Conservation (phyloP, 2,113 vertebrate species). For the Capra hircus region DNA sequence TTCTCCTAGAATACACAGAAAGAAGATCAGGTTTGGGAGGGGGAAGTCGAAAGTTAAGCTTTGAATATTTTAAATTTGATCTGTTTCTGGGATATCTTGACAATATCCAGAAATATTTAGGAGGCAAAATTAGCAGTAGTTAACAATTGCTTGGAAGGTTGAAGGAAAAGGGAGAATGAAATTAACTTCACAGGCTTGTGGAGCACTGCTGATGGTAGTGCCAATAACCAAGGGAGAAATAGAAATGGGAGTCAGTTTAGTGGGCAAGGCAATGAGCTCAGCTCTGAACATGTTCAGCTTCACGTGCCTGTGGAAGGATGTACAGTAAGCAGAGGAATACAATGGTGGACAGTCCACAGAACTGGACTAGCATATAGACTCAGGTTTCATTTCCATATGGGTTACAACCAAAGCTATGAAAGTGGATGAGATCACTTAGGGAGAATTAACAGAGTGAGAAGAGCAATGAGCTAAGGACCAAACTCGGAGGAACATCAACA, state of each 20-base stretch:
- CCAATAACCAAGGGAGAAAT: background rate
- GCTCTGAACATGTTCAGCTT: background rate
- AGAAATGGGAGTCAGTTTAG: background rate
- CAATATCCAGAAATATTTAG: background rate
- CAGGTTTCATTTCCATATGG: background rate
- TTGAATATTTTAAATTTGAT: constrained; percentile 1
- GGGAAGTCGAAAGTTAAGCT: background rate
- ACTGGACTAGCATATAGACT: background rate
- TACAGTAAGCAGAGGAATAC: background rate
- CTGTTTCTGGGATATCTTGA: background rate
- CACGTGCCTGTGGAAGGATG: background rate
- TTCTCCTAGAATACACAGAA: background rate
- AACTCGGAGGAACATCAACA: background rate
- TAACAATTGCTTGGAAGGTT: background rate
- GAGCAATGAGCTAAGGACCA: background rate
- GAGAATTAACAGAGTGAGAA: background rate
- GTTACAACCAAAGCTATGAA: background rate
- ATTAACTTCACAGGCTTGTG: background rate
- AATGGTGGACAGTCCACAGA: background rate
- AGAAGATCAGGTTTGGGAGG: background rate
- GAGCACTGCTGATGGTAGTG: background rate
- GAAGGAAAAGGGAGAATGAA: background rate
- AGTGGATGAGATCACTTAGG: background rate
- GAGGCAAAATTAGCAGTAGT: background rate
- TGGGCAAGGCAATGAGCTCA: background rate